Evolutionary conservation across 2,797 vertebrate species (phyloP).

Genomic region (Luscinia megarhynchos): DNA sequence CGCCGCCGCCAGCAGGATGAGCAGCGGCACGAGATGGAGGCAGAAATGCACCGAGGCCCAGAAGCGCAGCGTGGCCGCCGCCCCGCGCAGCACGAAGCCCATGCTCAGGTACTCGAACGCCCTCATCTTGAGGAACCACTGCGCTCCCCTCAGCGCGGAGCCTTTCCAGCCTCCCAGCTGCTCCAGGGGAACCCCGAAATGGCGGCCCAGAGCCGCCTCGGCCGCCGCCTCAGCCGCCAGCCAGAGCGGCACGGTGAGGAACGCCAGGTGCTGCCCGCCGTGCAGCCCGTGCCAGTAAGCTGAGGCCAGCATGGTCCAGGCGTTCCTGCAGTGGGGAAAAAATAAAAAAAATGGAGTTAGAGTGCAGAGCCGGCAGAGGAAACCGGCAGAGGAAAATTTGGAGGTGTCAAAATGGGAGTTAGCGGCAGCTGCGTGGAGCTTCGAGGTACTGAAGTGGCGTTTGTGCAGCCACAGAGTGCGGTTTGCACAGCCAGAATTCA

Average conservation of each 20-base stretch:
- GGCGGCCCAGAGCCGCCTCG: accelerated
- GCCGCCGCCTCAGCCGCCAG: neutral
- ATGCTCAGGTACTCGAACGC: neutral
- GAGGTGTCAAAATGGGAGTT: too few relatives aligned
- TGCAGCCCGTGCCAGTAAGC: neutral
- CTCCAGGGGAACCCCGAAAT: neutral
- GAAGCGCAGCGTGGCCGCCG: neutral
- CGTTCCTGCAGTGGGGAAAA: neutral
- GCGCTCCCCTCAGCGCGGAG: accelerated
- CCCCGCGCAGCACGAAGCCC: neutral
- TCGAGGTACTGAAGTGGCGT: too few relatives aligned
- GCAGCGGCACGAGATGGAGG: neutral
- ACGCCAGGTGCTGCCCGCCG: neutral
- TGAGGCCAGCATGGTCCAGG: neutral
- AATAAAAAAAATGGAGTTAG: neutral
- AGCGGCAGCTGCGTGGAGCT: too few relatives aligned
- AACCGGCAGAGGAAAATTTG: too few relatives aligned
- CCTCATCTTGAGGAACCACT: neutral
- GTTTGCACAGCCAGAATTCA: too few relatives aligned
- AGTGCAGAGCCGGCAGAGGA: too few relatives aligned
- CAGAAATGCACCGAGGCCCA: neutral
- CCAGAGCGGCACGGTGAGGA: neutral
- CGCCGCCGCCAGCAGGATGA: neutral
- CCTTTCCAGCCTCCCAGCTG: accelerated
- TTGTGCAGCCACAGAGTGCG: too few relatives aligned